Conservation (phyloP, 2,113 vertebrate species). For the Chaenogobius annularis region DNA sequence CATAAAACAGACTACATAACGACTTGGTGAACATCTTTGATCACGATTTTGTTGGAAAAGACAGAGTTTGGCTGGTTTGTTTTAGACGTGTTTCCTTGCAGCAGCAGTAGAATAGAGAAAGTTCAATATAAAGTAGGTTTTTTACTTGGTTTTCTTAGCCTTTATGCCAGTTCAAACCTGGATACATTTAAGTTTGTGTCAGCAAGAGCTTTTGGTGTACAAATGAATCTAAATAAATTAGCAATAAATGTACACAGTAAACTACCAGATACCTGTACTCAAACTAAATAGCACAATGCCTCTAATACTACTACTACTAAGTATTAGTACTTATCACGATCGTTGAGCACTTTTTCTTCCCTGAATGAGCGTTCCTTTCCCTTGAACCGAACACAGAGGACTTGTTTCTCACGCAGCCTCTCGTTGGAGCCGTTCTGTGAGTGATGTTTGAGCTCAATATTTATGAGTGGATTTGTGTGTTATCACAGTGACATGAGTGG, state of each 20-base stretch:
- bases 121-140: neutral
- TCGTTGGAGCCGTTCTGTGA: neutral
- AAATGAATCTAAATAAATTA: too few species aligned
- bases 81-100: neutral
- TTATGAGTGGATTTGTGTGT: constrained; percentile 47
- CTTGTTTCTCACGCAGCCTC: constrained; percentile 4
- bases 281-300: too few species aligned
- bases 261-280: too few species aligned
- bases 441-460: constrained; percentile 31
- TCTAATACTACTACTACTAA: too few species aligned
- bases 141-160: too few species aligned
- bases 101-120: neutral
- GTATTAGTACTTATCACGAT: neutral
- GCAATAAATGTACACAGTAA: too few species aligned
- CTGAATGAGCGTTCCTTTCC: neutral
- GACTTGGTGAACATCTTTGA: constrained; percentile 2
- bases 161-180: too few species aligned
- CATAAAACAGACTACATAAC: constrained; percentile 28
- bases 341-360: too few species aligned
- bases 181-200: too few species aligned
- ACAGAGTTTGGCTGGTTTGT: neutral
- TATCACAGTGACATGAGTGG: constrained; percentile 28
- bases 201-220: too few species aligned
- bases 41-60: neutral
- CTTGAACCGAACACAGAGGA: neutral